Percentiles rank a stretch among this genome's conserved stretches.
Conservation (phyloP, 2,113 vertebrate genomes). For the Turnix velox region DNA sequence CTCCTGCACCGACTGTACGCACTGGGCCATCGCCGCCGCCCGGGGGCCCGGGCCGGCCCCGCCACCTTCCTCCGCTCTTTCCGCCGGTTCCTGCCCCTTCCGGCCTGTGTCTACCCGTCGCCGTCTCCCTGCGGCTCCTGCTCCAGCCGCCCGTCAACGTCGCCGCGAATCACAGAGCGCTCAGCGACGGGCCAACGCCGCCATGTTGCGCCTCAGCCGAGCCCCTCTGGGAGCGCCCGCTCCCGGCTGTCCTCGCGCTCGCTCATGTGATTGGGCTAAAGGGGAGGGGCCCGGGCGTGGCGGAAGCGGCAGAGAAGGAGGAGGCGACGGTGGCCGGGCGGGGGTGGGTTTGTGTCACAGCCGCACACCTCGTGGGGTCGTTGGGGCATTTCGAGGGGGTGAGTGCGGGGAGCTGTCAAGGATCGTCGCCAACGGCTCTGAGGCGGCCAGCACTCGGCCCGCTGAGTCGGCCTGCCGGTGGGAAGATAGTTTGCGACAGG, state of each 20-base stretch:
- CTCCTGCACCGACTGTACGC: slow-evolving; percentile 94
- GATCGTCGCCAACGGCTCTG: too few species aligned
- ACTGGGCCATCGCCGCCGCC: slow-evolving; percentile 85
- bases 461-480: fast-evolving
- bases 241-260: slow-evolving; percentile 64
- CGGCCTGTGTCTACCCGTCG: not conserved
- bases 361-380: too few species aligned
- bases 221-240: not conserved
- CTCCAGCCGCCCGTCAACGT: not conserved
- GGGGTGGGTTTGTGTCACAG: fast-evolving
- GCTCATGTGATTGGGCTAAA: slow-evolving; percentile 58
- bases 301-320: not conserved
- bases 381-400: too few species aligned
- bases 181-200: not conserved
- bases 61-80: not conserved
- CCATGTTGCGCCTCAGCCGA: not conserved
- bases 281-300: not conserved
- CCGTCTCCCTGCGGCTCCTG: not conserved
- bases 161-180: not conserved
- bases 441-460: not conserved
- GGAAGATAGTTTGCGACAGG: fast-evolving
- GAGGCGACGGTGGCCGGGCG: not conserved
- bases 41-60: not conserved
- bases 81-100: not conserved
- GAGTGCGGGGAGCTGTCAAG: not conserved